phyloP scores from a whole-genome alignment of 2,888 invertebrate species.

The Chelonus formosanus region DNA sequence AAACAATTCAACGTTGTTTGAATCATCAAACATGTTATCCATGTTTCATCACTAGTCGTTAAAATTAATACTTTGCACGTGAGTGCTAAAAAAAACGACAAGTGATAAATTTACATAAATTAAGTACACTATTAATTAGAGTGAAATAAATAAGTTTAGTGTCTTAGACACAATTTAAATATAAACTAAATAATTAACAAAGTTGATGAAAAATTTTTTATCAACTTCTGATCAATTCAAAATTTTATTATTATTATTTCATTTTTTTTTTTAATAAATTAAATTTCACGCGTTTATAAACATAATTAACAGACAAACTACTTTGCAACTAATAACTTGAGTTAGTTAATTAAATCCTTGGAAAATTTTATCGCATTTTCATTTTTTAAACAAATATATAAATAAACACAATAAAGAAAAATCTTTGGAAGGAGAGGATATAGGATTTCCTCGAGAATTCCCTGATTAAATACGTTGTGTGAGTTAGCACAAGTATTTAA shows the following conservation, averaged over 20 bases:
- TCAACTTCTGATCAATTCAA: constrained; percentile 11
- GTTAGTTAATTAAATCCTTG: constrained; percentile 39
- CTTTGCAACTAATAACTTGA: constrained; percentile 38
- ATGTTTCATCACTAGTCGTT: constrained; percentile 23
- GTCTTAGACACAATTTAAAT: constrained; percentile 36
- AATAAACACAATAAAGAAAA: constrained; percentile 31
- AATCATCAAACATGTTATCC: constrained; percentile 46
- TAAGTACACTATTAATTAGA: constrained; percentile 18
- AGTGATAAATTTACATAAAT: background rate
- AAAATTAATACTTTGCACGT: constrained; percentile 13
- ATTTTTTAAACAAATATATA: constrained; percentile 22
- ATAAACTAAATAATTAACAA: constrained; percentile 19
- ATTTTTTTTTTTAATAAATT: constrained; percentile 43
- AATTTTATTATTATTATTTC: background rate
- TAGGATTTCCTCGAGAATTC: constrained; percentile 27
- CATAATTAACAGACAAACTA: constrained; percentile 42
- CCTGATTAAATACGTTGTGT: background rate
- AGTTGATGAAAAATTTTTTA: constrained; percentile 32
- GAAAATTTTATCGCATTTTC: constrained; percentile 20
- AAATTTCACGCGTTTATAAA: constrained; percentile 41
- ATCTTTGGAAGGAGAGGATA: constrained; percentile 34
- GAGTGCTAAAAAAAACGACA: background rate
- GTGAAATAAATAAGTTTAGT: constrained; percentile 34
- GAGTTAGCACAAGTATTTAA: background rate
- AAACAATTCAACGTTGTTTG: constrained; percentile 54